Percentiles rank a stretch among this genome's conserved stretches.
Evolutionary conservation across 1,140 invertebrate species (phyloP).

Genomic region (Liolophura sinensis): DNA sequence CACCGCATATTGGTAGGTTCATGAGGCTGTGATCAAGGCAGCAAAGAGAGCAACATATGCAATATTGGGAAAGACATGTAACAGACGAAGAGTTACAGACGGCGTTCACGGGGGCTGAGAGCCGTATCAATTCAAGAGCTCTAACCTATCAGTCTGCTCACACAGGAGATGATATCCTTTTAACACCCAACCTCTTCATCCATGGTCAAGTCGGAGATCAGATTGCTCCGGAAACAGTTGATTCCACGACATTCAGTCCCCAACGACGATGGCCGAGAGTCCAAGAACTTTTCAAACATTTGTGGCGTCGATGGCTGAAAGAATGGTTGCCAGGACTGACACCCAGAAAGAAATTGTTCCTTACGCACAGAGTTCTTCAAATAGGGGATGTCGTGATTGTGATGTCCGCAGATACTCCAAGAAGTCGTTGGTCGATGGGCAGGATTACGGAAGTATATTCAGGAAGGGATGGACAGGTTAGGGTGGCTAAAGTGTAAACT

Average conservation of each 20-base stretch:
- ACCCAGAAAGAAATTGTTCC: slow-evolving; percentile 1
- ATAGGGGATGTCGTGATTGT: slow-evolving; percentile 14
- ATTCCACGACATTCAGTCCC: not conserved
- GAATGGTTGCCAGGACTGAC: slow-evolving; percentile 14
- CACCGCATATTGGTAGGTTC: slow-evolving; percentile 58
- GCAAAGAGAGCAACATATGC: slow-evolving; percentile 35
- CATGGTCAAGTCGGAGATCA: slow-evolving; percentile 13
- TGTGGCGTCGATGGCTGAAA: slow-evolving; percentile 18
- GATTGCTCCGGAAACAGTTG: slow-evolving; percentile 10
- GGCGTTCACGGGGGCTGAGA: slow-evolving; percentile 6
- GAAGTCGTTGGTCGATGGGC: slow-evolving; percentile 9
- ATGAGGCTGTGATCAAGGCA: slow-evolving; percentile 54
- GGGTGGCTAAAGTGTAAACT: slow-evolving; percentile 1
- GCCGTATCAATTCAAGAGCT: slow-evolving; percentile 9
- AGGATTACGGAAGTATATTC: slow-evolving; percentile 3
- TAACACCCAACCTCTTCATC: slow-evolving; percentile 18
- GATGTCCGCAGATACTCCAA: not conserved
- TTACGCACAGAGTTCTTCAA: slow-evolving; percentile 1
- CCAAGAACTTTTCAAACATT: slow-evolving; percentile 15
- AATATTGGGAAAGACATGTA: slow-evolving; percentile 11
- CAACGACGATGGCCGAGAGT: slow-evolving; percentile 11
- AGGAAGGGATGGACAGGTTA: slow-evolving; percentile 8
- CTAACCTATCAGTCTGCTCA: slow-evolving; percentile 7
- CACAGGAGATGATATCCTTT: slow-evolving; percentile 1
- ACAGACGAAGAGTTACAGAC: slow-evolving; percentile 17